phyloP scores from a whole-genome alignment of 1,140 invertebrate genomes.

The Ectropis grisescens region DNA sequence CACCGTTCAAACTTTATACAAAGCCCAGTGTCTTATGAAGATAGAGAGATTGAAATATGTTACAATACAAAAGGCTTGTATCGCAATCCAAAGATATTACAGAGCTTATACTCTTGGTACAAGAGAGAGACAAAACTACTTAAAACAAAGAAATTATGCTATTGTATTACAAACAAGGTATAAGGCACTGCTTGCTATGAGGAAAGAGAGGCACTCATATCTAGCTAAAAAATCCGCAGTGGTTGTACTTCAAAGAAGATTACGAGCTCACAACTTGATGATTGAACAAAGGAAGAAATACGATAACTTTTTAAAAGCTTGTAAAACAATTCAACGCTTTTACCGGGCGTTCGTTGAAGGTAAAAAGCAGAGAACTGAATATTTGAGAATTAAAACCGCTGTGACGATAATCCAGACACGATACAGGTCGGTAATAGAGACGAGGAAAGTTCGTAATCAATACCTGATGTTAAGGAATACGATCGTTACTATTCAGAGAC shows the following conservation, averaged over 20 bases:
- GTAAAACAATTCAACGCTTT: slow-evolving; percentile 38
- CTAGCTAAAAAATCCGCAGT: slow-evolving; percentile 13
- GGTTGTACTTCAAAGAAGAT: slow-evolving; percentile 29
- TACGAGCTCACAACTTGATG: slow-evolving; percentile 28
- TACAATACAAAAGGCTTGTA: slow-evolving; percentile 11
- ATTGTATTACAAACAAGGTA: slow-evolving; percentile 24
- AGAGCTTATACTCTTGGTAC: slow-evolving; percentile 14
- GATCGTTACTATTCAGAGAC: slow-evolving; percentile 39
- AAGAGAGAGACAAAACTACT: slow-evolving; percentile 19
- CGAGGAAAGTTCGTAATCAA: slow-evolving; percentile 24
- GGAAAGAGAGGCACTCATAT: slow-evolving; percentile 21
- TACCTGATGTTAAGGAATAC: slow-evolving; percentile 34
- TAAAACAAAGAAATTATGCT: slow-evolving; percentile 15
- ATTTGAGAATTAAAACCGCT: slow-evolving; percentile 26
- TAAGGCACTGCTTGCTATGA: slow-evolving; percentile 24
- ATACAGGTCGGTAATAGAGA: slow-evolving; percentile 33
- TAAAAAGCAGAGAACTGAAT: slow-evolving; percentile 38
- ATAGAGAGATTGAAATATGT: slow-evolving; percentile 21
- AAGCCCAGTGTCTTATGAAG: slow-evolving; percentile 34
- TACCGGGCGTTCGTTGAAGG: slow-evolving; percentile 33
- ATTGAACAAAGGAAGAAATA: slow-evolving; percentile 19
- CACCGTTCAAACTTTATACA: slow-evolving; percentile 27
- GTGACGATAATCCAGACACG: slow-evolving; percentile 32
- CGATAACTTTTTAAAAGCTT: slow-evolving; percentile 19
- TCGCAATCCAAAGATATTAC: slow-evolving; percentile 23